Conservation (phyloP, 2,113 vertebrate genomes). For the Erythrocercus mccallii region DNA sequence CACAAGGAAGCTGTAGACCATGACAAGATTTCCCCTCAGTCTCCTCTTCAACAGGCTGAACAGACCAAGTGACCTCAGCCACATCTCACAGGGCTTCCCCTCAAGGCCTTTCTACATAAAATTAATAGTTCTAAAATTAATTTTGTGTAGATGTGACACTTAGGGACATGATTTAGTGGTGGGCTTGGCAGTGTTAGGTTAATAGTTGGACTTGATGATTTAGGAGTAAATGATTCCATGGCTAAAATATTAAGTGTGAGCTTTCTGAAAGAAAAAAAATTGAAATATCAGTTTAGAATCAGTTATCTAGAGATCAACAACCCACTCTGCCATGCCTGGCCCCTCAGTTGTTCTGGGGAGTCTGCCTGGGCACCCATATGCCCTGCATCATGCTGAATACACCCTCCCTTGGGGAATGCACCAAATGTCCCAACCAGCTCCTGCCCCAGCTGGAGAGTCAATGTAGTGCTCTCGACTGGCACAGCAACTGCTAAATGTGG, state of each 20-base stretch:
- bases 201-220: neutral
- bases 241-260: neutral
- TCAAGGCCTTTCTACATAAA: neutral
- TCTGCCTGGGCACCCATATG: fast-evolving
- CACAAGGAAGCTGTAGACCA: neutral
- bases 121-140: neutral
- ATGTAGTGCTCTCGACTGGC: fast-evolving
- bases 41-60: neutral
- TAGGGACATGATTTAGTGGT: neutral
- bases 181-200: neutral
- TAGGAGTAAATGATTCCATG: neutral
- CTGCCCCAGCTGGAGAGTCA: neutral
- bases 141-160: neutral
- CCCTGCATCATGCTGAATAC: neutral
- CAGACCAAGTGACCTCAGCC: neutral
- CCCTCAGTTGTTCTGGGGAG: neutral
- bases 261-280: neutral
- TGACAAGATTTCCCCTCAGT: neutral
- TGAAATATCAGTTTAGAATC: neutral
- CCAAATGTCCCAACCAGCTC: neutral
- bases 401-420: neutral
- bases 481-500: neutral
- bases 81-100: fast-evolving
- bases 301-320: neutral
- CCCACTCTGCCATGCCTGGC: neutral